Evolutionary conservation across 2,113 vertebrate species (phyloP).

Genomic region (Chionodraco myersi): DNA sequence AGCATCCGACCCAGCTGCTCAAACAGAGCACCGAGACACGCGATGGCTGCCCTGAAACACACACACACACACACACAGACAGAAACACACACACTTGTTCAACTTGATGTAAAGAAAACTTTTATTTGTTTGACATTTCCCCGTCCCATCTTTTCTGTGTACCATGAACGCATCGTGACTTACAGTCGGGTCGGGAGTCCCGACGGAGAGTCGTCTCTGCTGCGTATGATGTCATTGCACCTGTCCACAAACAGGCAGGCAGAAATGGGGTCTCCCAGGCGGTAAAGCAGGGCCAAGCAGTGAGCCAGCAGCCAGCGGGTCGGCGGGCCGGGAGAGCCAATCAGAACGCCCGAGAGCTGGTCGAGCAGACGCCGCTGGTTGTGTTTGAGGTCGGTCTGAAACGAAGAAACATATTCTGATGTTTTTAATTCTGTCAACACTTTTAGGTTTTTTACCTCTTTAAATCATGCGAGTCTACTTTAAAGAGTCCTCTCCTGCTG

Average conservation of each 20-base stretch:
- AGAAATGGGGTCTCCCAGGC: slow-evolving; percentile 89
- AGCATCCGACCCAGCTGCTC: slow-evolving; percentile 93
- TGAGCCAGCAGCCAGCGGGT: slow-evolving; percentile 90
- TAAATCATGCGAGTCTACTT: no score
- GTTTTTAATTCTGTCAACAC: background rate
- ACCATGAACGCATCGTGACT: slow-evolving; percentile 54
- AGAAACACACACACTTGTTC: background rate
- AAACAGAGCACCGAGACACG: slow-evolving; percentile 92
- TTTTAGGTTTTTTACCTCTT: background rate
- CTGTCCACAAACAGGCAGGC: slow-evolving; percentile 90
- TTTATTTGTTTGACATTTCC: no score
- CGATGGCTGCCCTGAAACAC: slow-evolving; percentile 89
- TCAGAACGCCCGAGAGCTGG: slow-evolving; percentile 88
- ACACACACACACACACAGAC: background rate
- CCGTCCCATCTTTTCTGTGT: background rate
- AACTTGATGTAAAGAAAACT: no score
- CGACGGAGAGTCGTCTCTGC: slow-evolving; percentile 96
- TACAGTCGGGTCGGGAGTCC: slow-evolving; percentile 94
- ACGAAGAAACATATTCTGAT: background rate
- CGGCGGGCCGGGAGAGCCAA: slow-evolving; percentile 90
- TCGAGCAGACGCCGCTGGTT: slow-evolving; percentile 91
- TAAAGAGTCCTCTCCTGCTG: no score
- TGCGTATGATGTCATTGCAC: slow-evolving; percentile 95
- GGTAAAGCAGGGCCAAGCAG: slow-evolving; percentile 90
- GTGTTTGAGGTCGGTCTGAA: slow-evolving; percentile 87